Percentiles rank a stretch among this genome's conserved stretches.
Conservation (phyloP, 2,888 invertebrate species). For the Bimastos eiseni region DNA sequence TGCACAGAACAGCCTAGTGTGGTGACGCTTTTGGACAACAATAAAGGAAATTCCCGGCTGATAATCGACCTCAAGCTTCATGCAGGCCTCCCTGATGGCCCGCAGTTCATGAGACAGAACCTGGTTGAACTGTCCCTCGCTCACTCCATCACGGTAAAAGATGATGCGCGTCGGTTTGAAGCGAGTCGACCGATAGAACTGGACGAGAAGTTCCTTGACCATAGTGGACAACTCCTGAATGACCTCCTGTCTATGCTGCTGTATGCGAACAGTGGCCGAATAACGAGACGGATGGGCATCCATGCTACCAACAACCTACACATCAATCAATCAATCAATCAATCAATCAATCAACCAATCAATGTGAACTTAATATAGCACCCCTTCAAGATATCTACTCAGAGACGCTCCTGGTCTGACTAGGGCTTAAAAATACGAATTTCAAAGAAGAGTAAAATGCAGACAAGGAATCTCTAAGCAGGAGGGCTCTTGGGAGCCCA, state of each 20-base stretch:
- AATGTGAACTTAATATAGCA: no score
- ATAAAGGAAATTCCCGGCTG: conserved; percentile 97
- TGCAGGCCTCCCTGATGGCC: conserved; percentile 96
- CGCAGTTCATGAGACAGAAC: conserved; percentile 95
- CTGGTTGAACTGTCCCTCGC: conserved; percentile 96
- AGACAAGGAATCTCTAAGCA: no score
- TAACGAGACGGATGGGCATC: conserved; percentile 99
- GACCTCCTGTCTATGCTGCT: conserved; percentile 95
- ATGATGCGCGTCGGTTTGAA: conserved; percentile 99
- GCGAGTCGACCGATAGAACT: conserved; percentile 99
- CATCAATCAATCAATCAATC: conserved; percentile 28
- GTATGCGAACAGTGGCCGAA: conserved; percentile 95
- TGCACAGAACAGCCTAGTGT: conserved; percentile 96
- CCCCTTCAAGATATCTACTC: no score
- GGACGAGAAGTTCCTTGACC: conserved; percentile 93
- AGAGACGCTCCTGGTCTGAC: no score
- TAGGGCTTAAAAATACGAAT: no score
- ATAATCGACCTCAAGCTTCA: conserved; percentile 89
- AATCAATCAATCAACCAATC: no score
- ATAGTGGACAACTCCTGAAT: conserved; percentile 98
- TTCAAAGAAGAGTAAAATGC: no score
- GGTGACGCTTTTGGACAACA: conserved; percentile 97
- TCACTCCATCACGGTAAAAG: conserved; percentile 96
- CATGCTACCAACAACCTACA: conserved; percentile 94
- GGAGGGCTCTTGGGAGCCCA: no score